Evolutionary conservation across 2,797 vertebrate genomes (phyloP), one percentile per base, ranked within the genome.

Genomic region (Menidia menidia): DNA sequence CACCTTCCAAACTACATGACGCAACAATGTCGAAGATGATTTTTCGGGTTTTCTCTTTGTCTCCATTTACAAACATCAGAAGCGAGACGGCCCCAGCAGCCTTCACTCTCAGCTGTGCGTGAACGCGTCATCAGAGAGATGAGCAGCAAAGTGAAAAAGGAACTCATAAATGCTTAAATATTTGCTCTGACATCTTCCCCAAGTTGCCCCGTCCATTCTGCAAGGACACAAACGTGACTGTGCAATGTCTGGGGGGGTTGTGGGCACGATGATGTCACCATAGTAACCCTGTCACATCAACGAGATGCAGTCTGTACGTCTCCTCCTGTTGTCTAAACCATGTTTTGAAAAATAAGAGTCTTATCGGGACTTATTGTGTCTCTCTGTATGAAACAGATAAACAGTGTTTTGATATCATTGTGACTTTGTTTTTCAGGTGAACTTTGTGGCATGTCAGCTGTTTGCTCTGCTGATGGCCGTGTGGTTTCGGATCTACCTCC

Each of bases 381-480:
- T 30, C 4, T 18, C 10, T n/a, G 15, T n/a, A 41, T 35, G 14
- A 44, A 42, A 19, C 19, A 31, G 15, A 25, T 13, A 4, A 13
- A 10, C 9, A 1, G 4, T 9, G 2, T 44, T 56, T 41, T n/a
- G 9, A 6, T 33, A 15, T 45, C 0, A 5, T 39, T 10, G 10
- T 39, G 25, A 25, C 6, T 39, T 39, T 39, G 9, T 39, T 39
- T 18, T 60, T 9, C 95, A 99, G 98, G 97, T 99, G 71, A 99
- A 99, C 93, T 99, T 99, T 80, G 98, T 99, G 92, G 98, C 96
- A 77, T 96, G 97, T 92, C 98, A 99, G 92, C 93, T 99, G 79
- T 97, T 98, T 78, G 98, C 97, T 89, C 94, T 99, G 93, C 90
- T 99, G 67, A 97, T 96, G 33, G 97, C 97, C 32, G 15, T 97